A percentile compares a stretch with the other conserved stretches of the same genome.
Conservation (phyloP, 2,888 invertebrate species). For the Drosophila yooni region DNA sequence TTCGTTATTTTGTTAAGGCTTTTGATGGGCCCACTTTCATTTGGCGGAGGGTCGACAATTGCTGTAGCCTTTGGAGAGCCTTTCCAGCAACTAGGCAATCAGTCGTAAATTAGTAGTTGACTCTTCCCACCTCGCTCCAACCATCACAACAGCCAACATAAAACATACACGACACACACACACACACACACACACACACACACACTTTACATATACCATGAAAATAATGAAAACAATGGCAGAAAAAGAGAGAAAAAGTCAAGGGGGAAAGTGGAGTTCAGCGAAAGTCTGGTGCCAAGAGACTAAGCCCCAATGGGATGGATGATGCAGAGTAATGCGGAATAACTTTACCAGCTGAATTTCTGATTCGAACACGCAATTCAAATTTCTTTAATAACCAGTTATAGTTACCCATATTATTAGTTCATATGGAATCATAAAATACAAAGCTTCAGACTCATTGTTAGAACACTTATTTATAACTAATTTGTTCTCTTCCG, state of each 20-base stretch:
- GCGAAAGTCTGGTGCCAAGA: not conserved
- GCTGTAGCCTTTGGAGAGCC: constrained; percentile 74
- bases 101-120: constrained; percentile 72
- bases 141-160: constrained; percentile 5
- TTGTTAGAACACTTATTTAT: not conserved
- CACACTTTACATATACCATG: constrained; percentile 19
- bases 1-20: constrained; percentile 49
- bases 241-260: not conserved
- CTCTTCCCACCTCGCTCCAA: constrained; percentile 3
- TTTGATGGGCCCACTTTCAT: constrained; percentile 57
- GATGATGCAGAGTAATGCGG: not conserved
- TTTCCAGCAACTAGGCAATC: constrained; percentile 43
- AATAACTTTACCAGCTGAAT: not conserved
- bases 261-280: not conserved
- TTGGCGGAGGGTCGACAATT: constrained; percentile 62
- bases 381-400: not conserved
- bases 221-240: constrained; percentile 8
- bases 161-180: not conserved
- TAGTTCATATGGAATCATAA: not conserved
- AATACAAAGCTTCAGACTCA: not conserved
- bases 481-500: not conserved
- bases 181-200: constrained; percentile 5
- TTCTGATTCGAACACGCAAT: not conserved
- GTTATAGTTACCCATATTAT: not conserved
- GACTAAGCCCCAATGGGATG: not conserved